phyloP scores from a whole-genome alignment of 2,113 vertebrate species.

The Corythornis vintsioides region DNA sequence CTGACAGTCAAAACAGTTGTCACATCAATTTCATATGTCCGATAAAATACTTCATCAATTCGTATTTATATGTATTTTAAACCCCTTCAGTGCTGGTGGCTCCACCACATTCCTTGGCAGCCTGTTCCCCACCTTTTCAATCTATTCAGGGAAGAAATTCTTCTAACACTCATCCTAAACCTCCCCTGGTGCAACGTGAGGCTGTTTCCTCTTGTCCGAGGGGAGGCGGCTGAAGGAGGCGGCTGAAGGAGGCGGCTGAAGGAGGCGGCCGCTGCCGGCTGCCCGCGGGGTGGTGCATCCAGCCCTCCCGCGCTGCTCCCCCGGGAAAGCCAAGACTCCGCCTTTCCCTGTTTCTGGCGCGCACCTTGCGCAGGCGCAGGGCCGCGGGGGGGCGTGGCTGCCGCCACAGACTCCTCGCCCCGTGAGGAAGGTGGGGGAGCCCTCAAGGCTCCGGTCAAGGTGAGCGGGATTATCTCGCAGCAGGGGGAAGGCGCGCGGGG shows the following conservation, averaged over 20 bases:
- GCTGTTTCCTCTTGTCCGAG: neutral
- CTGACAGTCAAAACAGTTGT: neutral
- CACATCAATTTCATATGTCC: neutral
- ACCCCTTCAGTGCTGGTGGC: neutral
- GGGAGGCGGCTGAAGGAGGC: fast-evolving
- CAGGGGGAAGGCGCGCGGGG: neutral
- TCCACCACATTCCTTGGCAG: neutral
- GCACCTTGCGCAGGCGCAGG: neutral
- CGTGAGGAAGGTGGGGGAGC: fast-evolving
- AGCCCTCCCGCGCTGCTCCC: fast-evolving
- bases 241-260: fast-evolving
- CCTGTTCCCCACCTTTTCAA: neutral
- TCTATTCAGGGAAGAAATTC: neutral
- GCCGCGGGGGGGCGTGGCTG: too few relatives aligned
- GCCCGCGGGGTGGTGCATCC: fast-evolving
- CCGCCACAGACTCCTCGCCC: neutral
- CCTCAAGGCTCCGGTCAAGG: neutral
- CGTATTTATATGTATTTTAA: neutral
- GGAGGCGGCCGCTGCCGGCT: fast-evolving
- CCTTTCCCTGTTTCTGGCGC: neutral
- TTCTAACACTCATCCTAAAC: neutral
- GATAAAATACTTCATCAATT: neutral
- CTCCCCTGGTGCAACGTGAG: neutral
- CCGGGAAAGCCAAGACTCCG: fast-evolving
- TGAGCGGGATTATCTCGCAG: neutral